A percentile compares a stretch with the other conserved stretches of the same genome.
Evolutionary conservation across 2,888 invertebrate species (phyloP).

Genomic region (Conistra vaccinii): DNA sequence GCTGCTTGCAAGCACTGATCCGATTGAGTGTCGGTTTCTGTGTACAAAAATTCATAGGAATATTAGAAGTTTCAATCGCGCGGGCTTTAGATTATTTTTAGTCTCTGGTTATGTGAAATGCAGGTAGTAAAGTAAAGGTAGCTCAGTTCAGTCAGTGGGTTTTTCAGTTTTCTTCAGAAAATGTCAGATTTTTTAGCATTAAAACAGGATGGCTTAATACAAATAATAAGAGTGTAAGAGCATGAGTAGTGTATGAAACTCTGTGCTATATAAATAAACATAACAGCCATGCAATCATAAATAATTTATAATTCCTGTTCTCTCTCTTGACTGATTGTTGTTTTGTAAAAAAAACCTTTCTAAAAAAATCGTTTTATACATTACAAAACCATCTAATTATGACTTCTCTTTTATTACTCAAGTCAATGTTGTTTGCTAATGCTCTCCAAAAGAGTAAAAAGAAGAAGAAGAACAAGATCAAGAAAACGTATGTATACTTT

Average conservation of each 20-base stretch:
- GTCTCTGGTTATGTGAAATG: background rate
- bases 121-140: background rate
- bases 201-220: constrained; percentile 12
- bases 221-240: constrained; percentile 1
- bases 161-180: background rate
- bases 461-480: constrained; percentile 77
- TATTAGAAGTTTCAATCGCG: background rate
- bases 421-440: constrained; percentile 84
- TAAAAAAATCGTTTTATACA: background rate
- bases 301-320: background rate
- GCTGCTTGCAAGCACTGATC: too few relatives aligned
- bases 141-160: background rate
- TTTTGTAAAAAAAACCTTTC: background rate
- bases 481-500: constrained; percentile 76
- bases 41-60: background rate
- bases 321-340: constrained; percentile 1
- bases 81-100: background rate
- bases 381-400: constrained; percentile 63
- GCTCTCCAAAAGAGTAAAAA: constrained; percentile 80
- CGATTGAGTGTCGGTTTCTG: too few relatives aligned
- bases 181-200: background rate
- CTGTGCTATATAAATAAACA: background rate
- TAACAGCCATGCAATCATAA: background rate
- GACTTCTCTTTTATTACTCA: constrained; percentile 83
- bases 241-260: background rate